These are phyloP conservation scores for Leucopternis melanops DNA, from an alignment of 2,113 vertebrate genomes.

Conservation along the genomic window DNA sequence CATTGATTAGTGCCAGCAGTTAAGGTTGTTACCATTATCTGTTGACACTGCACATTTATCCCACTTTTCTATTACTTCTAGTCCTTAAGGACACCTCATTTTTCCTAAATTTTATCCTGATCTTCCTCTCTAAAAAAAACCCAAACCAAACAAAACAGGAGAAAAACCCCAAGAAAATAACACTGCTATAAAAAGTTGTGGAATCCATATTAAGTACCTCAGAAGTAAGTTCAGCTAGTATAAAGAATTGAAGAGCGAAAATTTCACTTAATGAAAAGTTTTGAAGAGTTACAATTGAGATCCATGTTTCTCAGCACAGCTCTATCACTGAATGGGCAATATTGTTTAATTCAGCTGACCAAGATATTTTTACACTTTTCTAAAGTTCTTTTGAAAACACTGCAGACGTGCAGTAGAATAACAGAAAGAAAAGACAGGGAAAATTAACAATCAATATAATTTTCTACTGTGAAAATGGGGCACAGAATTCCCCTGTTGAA, in stretches of 20 bases:
- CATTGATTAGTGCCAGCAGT: not conserved
- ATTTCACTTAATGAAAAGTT: not conserved
- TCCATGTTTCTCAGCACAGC: not conserved
- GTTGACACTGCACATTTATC: not conserved
- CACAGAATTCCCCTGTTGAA: not conserved
- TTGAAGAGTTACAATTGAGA: not conserved
- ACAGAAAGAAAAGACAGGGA: not conserved
- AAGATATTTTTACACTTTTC: not conserved
- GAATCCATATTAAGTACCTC: not conserved
- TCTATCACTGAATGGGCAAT: not conserved
- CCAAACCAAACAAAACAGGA: not conserved
- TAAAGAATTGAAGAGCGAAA: not conserved
- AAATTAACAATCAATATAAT: not conserved
- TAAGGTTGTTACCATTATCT: not conserved
- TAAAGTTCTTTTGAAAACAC: not conserved
- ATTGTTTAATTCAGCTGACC: not conserved
- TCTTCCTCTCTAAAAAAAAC: not conserved
- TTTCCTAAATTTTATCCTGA: not conserved
- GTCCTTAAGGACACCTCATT: not conserved
- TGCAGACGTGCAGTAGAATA: not conserved
- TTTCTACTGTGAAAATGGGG: not conserved
- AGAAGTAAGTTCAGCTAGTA: not conserved
- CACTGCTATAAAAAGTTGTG: not conserved
- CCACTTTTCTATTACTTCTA: not conserved
- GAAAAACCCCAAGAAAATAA: not conserved